phyloP scores from a whole-genome alignment of 2,888 invertebrate species.

The Acronicta alni region DNA sequence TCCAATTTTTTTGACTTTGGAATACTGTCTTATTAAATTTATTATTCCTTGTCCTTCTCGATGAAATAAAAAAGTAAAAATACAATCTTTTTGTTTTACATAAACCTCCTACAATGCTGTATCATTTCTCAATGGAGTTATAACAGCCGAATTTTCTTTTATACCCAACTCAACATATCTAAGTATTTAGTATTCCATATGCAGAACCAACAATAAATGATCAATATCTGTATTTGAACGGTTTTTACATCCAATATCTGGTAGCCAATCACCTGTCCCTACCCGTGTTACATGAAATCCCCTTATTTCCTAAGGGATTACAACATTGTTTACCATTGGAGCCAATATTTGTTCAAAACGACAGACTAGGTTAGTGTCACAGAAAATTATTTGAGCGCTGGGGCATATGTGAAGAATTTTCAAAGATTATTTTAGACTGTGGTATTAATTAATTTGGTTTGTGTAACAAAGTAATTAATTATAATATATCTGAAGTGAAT shows the following conservation, averaged over 20 bases:
- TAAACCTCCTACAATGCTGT: background rate
- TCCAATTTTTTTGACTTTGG: no score
- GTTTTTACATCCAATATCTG: slow-evolving; percentile 59
- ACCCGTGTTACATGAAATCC: slow-evolving; percentile 64
- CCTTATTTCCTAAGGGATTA: slow-evolving; percentile 76
- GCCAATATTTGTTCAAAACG: slow-evolving; percentile 55
- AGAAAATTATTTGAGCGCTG: slow-evolving; percentile 23
- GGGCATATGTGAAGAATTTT: slow-evolving; percentile 1
- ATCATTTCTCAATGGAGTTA: background rate
- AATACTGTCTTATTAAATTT: no score
- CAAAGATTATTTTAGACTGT: slow-evolving; percentile 31
- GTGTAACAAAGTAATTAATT: slow-evolving; percentile 35
- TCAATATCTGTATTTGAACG: slow-evolving; percentile 32
- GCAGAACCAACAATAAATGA: slow-evolving; percentile 28
- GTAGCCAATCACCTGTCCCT: slow-evolving; percentile 65
- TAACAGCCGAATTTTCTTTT: background rate
- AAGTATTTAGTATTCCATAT: slow-evolving; percentile 27
- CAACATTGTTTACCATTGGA: slow-evolving; percentile 50
- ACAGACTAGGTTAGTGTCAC: slow-evolving; percentile 36
- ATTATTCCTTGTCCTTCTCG: no score
- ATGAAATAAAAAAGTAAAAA: background rate
- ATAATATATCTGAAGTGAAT: slow-evolving; percentile 11
- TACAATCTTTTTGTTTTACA: background rate
- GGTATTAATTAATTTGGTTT: slow-evolving; percentile 50
- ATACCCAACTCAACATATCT: background rate